These are phyloP conservation scores for Pleuronectes platessa DNA, from an alignment of 2,113 vertebrate species.

Conservation along the genomic window DNA sequence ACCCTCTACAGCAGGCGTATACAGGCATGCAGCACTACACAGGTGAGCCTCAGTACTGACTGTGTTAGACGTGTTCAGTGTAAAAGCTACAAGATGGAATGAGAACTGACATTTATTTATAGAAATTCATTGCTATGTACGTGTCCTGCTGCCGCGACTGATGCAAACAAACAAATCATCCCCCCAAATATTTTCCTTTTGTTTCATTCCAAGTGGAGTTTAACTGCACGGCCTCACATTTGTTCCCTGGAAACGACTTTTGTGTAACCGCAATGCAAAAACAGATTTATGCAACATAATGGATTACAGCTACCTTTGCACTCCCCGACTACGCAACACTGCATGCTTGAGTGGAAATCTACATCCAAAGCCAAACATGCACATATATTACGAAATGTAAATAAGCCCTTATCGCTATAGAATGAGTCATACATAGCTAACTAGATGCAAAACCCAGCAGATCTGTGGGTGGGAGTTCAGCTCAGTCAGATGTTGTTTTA, in stretches of 20 bases:
- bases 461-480: slow-evolving; percentile 32
- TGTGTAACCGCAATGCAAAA: slow-evolving; percentile 9
- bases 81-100: neutral
- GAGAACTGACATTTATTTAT: slow-evolving; percentile 2
- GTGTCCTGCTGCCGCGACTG: neutral
- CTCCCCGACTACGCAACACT: neutral
- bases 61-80: neutral
- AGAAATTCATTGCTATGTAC: neutral
- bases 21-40: slow-evolving; percentile 95
- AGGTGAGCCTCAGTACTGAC: slow-evolving; percentile 76
- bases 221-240: neutral
- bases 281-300: slow-evolving; percentile 42
- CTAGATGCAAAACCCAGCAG: slow-evolving; percentile 37
- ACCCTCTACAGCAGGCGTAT: slow-evolving; percentile 93
- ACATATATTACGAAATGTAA: slow-evolving; percentile 50
- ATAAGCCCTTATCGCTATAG: slow-evolving; percentile 19
- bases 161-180: neutral
- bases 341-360: slow-evolving; percentile 28
- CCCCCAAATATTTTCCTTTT: neutral
- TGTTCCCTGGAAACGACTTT: neutral
- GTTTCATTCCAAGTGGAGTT: neutral
- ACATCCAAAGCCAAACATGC: slow-evolving; percentile 45
- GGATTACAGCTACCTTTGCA: slow-evolving; percentile 19
- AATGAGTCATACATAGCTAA: slow-evolving; percentile 34
- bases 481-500: slow-evolving; percentile 47